phyloP scores from a whole-genome alignment of 2,797 vertebrate genomes.

The Syngnathus rostellatus region DNA sequence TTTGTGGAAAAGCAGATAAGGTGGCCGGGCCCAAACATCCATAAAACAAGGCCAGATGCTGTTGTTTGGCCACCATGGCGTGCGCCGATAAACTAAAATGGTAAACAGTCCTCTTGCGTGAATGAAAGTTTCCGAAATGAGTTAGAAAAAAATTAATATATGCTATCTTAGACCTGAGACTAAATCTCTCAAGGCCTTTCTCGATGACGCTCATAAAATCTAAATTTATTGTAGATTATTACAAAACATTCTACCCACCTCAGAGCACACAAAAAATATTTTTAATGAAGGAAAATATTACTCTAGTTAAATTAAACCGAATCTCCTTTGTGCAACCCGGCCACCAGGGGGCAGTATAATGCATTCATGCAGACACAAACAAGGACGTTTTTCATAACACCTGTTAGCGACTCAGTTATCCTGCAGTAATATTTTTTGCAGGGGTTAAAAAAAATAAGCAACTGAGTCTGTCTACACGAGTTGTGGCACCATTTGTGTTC shows the following conservation, averaged over 20 bases:
- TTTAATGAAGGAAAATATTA: no score
- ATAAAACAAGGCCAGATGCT: conserved; percentile 61
- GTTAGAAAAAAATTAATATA: conserved; percentile 10
- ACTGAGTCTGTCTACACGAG: not conserved
- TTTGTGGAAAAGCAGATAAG: conserved; percentile 62
- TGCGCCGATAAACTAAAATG: conserved; percentile 37
- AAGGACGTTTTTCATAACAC: not conserved
- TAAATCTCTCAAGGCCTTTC: no score
- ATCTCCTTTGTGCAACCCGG: not conserved
- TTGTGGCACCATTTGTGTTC: no score
- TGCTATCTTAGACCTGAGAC: conserved; percentile 5
- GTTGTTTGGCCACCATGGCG: conserved; percentile 39
- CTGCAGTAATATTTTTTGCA: not conserved
- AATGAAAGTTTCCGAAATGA: conserved; percentile 21
- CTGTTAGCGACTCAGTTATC: not conserved
- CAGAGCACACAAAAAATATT: no score
- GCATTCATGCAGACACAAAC: not conserved
- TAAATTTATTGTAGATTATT: not conserved
- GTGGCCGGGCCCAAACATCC: conserved; percentile 49
- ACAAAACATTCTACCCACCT: not conserved
- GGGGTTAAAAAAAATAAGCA: not conserved
- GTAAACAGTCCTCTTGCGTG: conserved; percentile 30
- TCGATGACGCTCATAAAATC: no score
- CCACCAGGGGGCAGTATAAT: not conserved
- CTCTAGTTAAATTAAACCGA: not conserved